phyloP scores from a whole-genome alignment of 2,888 invertebrate genomes.

The Abrostola triplasia region DNA sequence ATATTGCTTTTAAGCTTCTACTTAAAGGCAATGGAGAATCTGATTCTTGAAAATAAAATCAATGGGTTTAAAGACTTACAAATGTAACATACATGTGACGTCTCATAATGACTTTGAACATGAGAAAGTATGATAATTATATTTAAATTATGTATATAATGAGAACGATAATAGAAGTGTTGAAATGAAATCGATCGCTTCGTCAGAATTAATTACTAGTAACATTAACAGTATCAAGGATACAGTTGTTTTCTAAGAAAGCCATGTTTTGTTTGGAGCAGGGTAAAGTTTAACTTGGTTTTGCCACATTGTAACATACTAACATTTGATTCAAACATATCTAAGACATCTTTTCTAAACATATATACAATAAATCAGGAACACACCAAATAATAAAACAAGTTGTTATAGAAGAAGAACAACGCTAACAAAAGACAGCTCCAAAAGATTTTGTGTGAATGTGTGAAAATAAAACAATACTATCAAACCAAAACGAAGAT shows the following conservation, averaged over 20 bases:
- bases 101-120: constrained; percentile 1
- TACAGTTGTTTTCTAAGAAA: too few relatives aligned
- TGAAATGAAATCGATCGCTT: background rate
- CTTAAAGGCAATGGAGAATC: too few relatives aligned
- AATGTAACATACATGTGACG: background rate
- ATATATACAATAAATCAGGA: constrained; percentile 21
- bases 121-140: constrained; percentile 3
- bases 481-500: constrained; percentile 15
- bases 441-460: constrained; percentile 21
- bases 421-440: constrained; percentile 20
- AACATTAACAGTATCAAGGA: too few relatives aligned
- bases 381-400: constrained; percentile 9
- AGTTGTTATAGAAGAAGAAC: constrained; percentile 4
- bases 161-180: constrained; percentile 1
- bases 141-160: constrained; percentile 3
- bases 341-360: constrained; percentile 16
- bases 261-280: constrained; percentile 21
- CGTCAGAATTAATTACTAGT: too few relatives aligned
- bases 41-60: too few relatives aligned
- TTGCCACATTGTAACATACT: constrained; percentile 31
- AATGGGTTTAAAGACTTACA: too few relatives aligned
- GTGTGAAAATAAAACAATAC: constrained; percentile 20
- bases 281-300: constrained; percentile 23
- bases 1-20: too few relatives aligned
- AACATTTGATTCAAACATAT: background rate